Percentiles rank a stretch among this genome's conserved stretches.
Conservation (phyloP, 2,888 invertebrate species). For the Agriopis aurantiaria region DNA sequence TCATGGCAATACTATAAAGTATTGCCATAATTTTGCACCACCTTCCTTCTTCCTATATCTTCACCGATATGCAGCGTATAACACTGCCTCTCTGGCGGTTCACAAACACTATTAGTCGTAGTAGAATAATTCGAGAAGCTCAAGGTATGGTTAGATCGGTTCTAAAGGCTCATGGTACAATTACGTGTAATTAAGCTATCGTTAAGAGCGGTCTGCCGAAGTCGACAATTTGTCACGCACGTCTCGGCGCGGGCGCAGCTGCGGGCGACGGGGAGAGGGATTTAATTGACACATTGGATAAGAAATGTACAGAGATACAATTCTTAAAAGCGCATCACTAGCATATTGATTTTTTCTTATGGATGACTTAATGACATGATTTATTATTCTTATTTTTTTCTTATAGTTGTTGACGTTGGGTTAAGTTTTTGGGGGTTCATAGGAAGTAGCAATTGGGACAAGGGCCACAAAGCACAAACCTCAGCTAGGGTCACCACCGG, state of each 20-base stretch:
- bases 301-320: neutral
- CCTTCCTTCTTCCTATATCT: too few relatives aligned
- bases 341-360: too few relatives aligned
- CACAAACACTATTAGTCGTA: neutral
- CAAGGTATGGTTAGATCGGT: constrained; percentile 17
- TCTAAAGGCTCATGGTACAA: constrained; percentile 49
- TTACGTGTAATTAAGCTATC: constrained; percentile 71
- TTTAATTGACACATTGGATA: constrained; percentile 50
- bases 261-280: constrained; percentile 25
- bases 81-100: neutral
- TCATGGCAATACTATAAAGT: too few relatives aligned
- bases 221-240: constrained; percentile 71
- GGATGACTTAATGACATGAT: too few relatives aligned
- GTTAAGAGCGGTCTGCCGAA: constrained; percentile 60
- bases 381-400: too few relatives aligned
- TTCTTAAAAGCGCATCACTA: neutral
- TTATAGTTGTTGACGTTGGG: too few relatives aligned
- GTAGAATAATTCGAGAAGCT: neutral
- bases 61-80: too few relatives aligned
- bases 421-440: too few relatives aligned
- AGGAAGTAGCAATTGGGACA: too few relatives aligned
- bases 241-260: constrained; percentile 48
- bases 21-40: too few relatives aligned
- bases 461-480: too few relatives aligned
- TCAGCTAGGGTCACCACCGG: too few relatives aligned